Evolutionary conservation across 2,888 invertebrate species (phyloP), one percentile per base, ranked within the genome.

Genomic region (Sicus ferrugineus): DNA sequence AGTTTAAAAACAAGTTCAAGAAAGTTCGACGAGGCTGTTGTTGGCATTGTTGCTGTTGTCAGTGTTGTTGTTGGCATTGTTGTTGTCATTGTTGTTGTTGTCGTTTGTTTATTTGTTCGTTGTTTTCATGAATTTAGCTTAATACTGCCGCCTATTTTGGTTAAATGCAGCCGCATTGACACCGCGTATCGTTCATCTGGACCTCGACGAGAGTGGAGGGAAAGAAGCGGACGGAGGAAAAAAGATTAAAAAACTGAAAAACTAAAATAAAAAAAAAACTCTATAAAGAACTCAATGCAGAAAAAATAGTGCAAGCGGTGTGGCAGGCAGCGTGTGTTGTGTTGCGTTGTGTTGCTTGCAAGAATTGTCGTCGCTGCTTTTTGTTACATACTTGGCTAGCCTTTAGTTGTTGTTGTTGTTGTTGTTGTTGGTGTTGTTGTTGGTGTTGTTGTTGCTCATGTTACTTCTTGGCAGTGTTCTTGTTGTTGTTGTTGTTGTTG

Each of bases 71-170:
- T 54, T 58, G n/a, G 19, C 26, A 30, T 69, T 52, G 28, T 21
- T 63, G 72, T 70, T 67, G 62, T 74, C 66, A 56, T 68, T 70
- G 38, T 42, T 67, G 54, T 46, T 63, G 31, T 50, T 16, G 58
- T 52, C 52, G 34, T 19, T 16, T 54, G 21, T 52, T 46, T 23
- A 28, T 50, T 38, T n/a, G 26, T 61, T 50, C 54, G 19, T 46
- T 46, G 19, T 46, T 46, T 46, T n/a, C n/a, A 14, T 46, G 38
- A 65, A 38, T 54, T 65, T 54, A 59, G 59, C 38, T 67, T 59
- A 59, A 67, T 59, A 31, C 21, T 34, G 42, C 48, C 34, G 48
- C 67, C 67, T 67, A 59, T 59, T 67, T 67, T 67, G 67, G 67
- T 67, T 67, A 67, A 67, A 67, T 48, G 59, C 67, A 67, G 28